Percentiles rank a stretch among this genome's conserved stretches.
Evolutionary conservation across 2,888 invertebrate genomes (phyloP).

Genomic region (Athalia cordata): DNA sequence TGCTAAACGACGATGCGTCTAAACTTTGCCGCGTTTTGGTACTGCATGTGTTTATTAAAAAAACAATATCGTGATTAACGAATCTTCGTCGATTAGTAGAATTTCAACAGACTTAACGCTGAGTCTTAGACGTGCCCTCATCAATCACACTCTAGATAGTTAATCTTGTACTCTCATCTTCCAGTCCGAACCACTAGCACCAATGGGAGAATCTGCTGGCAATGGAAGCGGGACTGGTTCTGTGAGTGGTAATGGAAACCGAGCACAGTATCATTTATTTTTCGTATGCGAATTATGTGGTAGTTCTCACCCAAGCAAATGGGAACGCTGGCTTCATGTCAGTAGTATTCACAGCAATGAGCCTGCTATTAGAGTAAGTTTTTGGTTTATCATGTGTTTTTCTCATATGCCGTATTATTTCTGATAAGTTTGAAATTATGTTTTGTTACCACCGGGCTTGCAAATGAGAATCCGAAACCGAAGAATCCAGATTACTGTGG

Average conservation of each 20-base stretch:
- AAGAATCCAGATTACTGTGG: neutral
- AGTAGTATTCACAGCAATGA: slow-evolving; percentile 71
- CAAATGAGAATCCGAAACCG: neutral
- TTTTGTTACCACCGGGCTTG: neutral
- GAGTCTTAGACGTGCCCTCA: neutral
- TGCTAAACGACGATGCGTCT: too few relatives aligned
- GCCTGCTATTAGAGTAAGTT: slow-evolving; percentile 64
- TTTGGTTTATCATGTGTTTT: slow-evolving; percentile 38
- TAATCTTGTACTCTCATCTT: slow-evolving; percentile 35
- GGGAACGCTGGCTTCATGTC: slow-evolving; percentile 75
- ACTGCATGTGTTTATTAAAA: too few relatives aligned
- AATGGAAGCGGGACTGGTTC: slow-evolving; percentile 57
- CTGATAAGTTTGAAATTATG: neutral
- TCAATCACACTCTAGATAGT: neutral
- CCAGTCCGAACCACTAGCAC: slow-evolving; percentile 61
- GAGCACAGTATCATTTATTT: slow-evolving; percentile 70
- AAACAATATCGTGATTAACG: too few relatives aligned
- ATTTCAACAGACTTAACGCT: neutral
- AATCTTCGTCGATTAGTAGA: too few relatives aligned
- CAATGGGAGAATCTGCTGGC: slow-evolving; percentile 55
- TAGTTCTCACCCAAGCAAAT: slow-evolving; percentile 73
- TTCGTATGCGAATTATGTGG: slow-evolving; percentile 74
- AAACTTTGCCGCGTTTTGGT: too few relatives aligned
- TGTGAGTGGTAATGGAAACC: slow-evolving; percentile 65
- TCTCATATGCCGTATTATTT: slow-evolving; percentile 1